Conservation (phyloP, 2,797 vertebrate genomes). For the Liparis tanakae region DNA sequence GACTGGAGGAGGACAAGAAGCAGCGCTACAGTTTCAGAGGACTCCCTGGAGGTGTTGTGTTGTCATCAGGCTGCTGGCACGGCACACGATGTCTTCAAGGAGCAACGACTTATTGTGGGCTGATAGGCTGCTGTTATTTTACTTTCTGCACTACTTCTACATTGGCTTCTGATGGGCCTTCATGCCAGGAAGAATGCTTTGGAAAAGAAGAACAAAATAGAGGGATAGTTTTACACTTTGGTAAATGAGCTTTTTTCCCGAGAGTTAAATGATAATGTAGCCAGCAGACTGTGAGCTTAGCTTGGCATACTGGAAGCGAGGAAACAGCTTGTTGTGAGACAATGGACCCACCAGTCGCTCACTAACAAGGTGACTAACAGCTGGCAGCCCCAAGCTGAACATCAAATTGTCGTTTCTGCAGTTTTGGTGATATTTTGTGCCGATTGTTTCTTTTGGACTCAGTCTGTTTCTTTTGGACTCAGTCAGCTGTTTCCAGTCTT, state of each 20-base stretch:
- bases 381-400: too few relatives aligned
- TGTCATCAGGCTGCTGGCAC: constrained; percentile 1
- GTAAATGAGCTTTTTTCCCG: background rate
- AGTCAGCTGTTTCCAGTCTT: background rate
- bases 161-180: background rate
- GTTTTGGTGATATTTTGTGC: background rate
- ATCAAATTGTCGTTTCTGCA: background rate
- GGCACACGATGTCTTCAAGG: constrained; percentile 8
- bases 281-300: background rate
- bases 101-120: background rate
- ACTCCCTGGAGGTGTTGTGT: constrained; percentile 8
- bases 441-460: background rate
- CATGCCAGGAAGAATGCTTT: background rate
- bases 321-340: background rate
- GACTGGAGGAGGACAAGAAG: constrained; percentile 16
- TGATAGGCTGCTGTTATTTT: background rate
- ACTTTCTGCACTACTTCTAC: background rate
- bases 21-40: constrained; percentile 16
- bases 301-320: background rate
- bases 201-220: background rate
- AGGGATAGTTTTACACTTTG: background rate
- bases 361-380: background rate
- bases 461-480: background rate
- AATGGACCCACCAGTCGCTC: background rate
- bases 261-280: background rate